Evolutionary conservation across 2,888 invertebrate species (phyloP), one percentile per base, ranked within the genome.

Genomic region (Ectemnius lituratus): DNA sequence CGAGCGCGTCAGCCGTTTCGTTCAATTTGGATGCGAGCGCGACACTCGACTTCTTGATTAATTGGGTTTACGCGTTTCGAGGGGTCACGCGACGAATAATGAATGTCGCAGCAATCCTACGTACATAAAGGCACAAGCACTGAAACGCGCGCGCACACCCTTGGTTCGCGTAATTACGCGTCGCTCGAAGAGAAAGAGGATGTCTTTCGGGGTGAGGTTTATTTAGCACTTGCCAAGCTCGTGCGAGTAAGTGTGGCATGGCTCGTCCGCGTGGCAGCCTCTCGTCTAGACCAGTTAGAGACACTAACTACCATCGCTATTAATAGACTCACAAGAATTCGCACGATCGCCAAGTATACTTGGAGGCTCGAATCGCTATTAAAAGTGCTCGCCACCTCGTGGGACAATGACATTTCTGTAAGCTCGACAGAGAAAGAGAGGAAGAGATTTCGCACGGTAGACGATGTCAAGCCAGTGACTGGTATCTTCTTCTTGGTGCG

Each of bases 251-350:
- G 8, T 37, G 37, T 37, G 11, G 37, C 37, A 37, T 8, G 37
- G 8, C 37, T 11, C 37, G 37, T 37, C 37, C 37, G 37, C 37
- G 37, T 37, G 37, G 70, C 70, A 70, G 76, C 67, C 28, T 37
- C 63, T 2, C 20, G 52, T 62, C 70, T 76, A 76, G 75, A 75
- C 69, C 45, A 27, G 37, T 47, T 57, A 49, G 37, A 75, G 75
- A 69, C 66, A 75, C 13, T 56, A 37, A 60, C 58, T 23, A 74
- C 70, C 65, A 70, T 62, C 18, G 28, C 59, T 76, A 75, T 76
- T 76, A 67, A 75, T 76, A 75, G 75, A 62, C 6, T 14, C 20
- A n/a, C 37, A 52, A 46, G 57, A 63, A 76, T 75, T 66, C 63
- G 59, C 16, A 58, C 27, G 18, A 62, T 52, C 65, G 59, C 62